Evolutionary conservation across 2,888 invertebrate genomes (phyloP).

Genomic region (Drosophila eohydei): DNA sequence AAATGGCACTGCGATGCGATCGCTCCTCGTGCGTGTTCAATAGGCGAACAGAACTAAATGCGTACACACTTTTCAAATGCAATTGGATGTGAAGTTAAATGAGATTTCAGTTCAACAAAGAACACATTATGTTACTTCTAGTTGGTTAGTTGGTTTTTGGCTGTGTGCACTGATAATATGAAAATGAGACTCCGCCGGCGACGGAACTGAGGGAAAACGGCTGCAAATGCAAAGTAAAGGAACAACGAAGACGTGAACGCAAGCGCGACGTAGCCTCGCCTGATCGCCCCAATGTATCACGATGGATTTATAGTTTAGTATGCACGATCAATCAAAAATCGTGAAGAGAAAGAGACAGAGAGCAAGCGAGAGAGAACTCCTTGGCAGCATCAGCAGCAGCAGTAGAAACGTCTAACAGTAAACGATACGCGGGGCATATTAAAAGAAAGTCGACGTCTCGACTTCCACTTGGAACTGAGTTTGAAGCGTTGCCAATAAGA

Average conservation of each 20-base stretch:
- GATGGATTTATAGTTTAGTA: constrained; percentile 85
- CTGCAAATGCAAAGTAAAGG: constrained; percentile 26
- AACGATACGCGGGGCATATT: constrained; percentile 65
- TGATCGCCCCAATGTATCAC: constrained; percentile 86
- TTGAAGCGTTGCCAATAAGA: constrained; percentile 84
- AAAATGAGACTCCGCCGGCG: constrained; percentile 61
- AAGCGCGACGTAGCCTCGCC: constrained; percentile 74
- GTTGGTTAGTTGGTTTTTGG: constrained; percentile 26
- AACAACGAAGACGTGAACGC: constrained; percentile 52
- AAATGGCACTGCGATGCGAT: constrained; percentile 36
- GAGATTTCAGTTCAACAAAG: neutral
- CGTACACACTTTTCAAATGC: neutral
- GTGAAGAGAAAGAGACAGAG: constrained; percentile 68
- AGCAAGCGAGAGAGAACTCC: constrained; percentile 32
- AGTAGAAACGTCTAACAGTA: constrained; percentile 61
- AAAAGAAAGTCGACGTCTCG: constrained; percentile 63
- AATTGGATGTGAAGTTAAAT: neutral
- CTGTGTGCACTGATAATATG: constrained; percentile 75
- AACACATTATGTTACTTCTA: neutral
- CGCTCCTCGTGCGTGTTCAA: constrained; percentile 5
- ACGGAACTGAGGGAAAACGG: constrained; percentile 46
- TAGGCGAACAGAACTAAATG: constrained; percentile 1
- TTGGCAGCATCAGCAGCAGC: constrained; percentile 10
- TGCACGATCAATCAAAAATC: constrained; percentile 86
- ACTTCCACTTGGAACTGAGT: constrained; percentile 46